Conservation (phyloP, 2,113 vertebrate species). For the Phycodurus eques region DNA sequence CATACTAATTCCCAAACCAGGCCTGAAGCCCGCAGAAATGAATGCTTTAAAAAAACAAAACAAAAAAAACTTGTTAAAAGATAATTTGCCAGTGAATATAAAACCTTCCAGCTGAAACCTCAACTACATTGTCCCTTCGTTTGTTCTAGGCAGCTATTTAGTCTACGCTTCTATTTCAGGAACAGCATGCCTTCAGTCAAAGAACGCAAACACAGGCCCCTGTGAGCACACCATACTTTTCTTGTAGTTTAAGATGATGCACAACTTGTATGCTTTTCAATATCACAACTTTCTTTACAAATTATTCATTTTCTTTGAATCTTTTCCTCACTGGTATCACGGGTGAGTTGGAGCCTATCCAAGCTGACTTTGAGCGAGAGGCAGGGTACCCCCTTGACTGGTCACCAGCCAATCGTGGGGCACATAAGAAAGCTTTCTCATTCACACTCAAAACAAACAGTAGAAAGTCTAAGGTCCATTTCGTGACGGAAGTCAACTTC, state of each 20-base stretch:
- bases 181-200: neutral
- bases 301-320: neutral
- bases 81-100: constrained; percentile 13
- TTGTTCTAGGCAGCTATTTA: neutral
- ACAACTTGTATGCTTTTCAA: neutral
- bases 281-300: neutral
- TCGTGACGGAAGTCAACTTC: no score
- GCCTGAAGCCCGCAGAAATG: constrained; percentile 8
- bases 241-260: neutral
- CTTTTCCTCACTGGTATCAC: no score
- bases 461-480: no score
- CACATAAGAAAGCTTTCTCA: no score
- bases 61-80: constrained; percentile 19
- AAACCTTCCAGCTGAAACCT: neutral
- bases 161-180: neutral
- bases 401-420: no score
- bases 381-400: no score
- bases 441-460: no score
- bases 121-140: neutral
- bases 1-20: constrained; percentile 16
- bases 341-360: no score
- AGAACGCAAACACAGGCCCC: constrained; percentile 5
- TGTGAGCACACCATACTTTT: constrained; percentile 32
- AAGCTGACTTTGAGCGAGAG: no score
- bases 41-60: constrained; percentile 18